These are phyloP conservation scores for Epistrophella euchroma DNA, from an alignment of 2,888 invertebrate genomes.

Conservation along the genomic window DNA sequence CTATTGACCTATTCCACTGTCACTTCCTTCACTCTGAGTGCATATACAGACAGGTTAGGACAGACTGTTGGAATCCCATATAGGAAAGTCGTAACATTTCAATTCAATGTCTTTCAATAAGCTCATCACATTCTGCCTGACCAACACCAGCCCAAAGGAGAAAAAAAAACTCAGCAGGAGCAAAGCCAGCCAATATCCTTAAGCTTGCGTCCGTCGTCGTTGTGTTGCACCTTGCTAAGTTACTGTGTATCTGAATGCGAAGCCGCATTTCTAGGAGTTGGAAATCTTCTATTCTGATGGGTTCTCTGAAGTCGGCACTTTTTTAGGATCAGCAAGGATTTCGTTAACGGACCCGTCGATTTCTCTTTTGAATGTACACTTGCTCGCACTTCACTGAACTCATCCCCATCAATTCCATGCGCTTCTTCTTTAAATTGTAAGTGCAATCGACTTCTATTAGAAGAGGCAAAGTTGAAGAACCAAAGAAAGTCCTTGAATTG, in stretches of 20 bases:
- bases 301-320: slow-evolving; percentile 23
- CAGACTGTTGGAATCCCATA: slow-evolving; percentile 26
- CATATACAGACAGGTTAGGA: slow-evolving; percentile 21
- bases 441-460: slow-evolving; percentile 51
- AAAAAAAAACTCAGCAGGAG: not conserved
- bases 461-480: slow-evolving; percentile 17
- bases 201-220: slow-evolving; percentile 1
- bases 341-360: slow-evolving; percentile 48
- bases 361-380: slow-evolving; percentile 42
- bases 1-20: not conserved
- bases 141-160: slow-evolving; percentile 8
- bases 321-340: slow-evolving; percentile 62
- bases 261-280: not conserved
- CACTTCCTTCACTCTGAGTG: not conserved
- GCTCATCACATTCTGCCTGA: slow-evolving; percentile 49
- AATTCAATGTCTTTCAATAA: slow-evolving; percentile 59
- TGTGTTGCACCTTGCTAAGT: not conserved
- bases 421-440: slow-evolving; percentile 19
- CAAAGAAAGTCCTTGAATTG: slow-evolving; percentile 14
- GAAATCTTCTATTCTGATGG: slow-evolving; percentile 4
- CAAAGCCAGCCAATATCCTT: slow-evolving; percentile 26
- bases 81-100: slow-evolving; percentile 63
- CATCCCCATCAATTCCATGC: slow-evolving; percentile 1
- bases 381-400: slow-evolving; percentile 17
- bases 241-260: slow-evolving; percentile 1